Base-by-base conservation (phyloP, 2,113 vertebrate genomes). In the Pterocles burchelli region DNA sequence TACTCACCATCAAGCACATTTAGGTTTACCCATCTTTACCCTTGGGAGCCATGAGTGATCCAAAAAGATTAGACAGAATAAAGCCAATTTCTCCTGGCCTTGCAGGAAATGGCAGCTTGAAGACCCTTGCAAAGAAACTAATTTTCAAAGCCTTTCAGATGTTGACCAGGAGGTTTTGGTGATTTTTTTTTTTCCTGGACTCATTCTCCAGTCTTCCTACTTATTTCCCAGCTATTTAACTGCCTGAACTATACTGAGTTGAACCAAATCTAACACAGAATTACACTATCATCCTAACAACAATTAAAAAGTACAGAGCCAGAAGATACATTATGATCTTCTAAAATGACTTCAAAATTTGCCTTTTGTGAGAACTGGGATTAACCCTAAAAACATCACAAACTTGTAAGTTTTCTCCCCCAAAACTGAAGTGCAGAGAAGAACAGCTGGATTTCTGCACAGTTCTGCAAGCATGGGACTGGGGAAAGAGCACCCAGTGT, bases 401-500 rank as follows among this genome's bases (percentile, higher is more conserved):
- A 88, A 90, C 62, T 62, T 76, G 54, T 58, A 67, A 83, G 59
- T 95, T 80, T 89, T 77, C 76, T 92, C 55, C 77, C 88, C 45
- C 20, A 34, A 51, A 21, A 18, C 21, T 29, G 63, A 96, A 83
- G 25, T 13, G n/a, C 54, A n/a, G 49, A 75, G 76, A 57, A 51
- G 43, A 88, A 89, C 46, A 92, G 88, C 92, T 19, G 38, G 72
- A 66, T 86, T 63, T 74, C 55, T 66, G n/a, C 3, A 5, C 41
- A 84, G 51, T 29, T 67, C 72, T 67, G 51, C 68, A 79, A 41
- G 71, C 31, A 59, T 5, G 22, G 26, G 18, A 43, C 43, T 62
- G 4, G 24, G 29, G 76, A 88, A 85, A 86, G 76, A 63, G 57
- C 17, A 66, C 21, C 45, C 79, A 77, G 51, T 6, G 19, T 43